Base-by-base conservation (phyloP, 2,888 invertebrate genomes). In the Epinotia nisella region DNA sequence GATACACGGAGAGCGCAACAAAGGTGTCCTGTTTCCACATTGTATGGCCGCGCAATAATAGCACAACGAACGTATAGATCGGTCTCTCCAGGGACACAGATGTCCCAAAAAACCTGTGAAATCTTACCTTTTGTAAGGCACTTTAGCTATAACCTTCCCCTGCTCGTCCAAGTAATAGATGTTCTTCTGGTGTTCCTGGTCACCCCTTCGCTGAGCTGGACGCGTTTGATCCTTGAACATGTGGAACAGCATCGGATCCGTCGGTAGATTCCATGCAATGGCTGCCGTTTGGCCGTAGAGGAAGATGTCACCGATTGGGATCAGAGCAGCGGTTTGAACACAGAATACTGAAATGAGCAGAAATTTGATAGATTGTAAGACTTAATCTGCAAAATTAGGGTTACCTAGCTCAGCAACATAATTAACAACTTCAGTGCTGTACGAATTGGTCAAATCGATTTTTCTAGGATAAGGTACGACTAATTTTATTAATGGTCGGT, bases 221-320 rank as follows among this genome's bases (percentile, higher is more conserved):
- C 82, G 84, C 3, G 85, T 84, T 3, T 85, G 80, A 1, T 88
- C 81, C 29, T 88, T 91, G 4, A 93, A 80, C 78, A 86, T 84
- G 53, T 86, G 78, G 4, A 92, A 79, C 11, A 86, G 77, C 24
- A 83, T 83, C 0, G 92, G 94, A 66, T 95, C 95, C 51, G 95
- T 94, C 0, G 97, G 97, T 29, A 97, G 84, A 77, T 94, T 95
- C 96, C 96, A 97, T 1, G 97, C 97, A 73, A 97, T 86, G 1
- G 96, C 96, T 0, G 96, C 96, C 0, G 97, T 97, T 71, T 95
- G 94, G 2, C 96, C 96, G 76, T 95, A 91, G 9, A 96, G 95
- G 79, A 96, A 95, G 53, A 95, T 94, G 74, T 95, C 94, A 0
- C 92, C 92, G 0, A 92, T 95, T 0, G 94, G 91, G 13, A 95